Conservation (phyloP, 2,888 invertebrate genomes). For the Macropis europaea region DNA sequence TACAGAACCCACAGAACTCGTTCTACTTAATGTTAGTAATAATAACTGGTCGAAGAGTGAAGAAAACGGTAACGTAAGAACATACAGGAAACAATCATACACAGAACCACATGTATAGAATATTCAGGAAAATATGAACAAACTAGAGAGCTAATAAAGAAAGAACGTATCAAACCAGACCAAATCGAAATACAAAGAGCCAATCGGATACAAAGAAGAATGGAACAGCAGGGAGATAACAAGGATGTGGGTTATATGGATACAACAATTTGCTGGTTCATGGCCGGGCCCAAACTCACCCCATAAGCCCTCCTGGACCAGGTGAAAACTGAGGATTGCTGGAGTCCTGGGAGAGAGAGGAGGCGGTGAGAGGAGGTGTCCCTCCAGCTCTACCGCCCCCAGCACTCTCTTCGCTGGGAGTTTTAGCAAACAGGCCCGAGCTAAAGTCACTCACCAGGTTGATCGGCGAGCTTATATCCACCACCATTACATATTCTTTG, state of each 20-base stretch:
- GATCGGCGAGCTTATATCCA: slow-evolving; percentile 89
- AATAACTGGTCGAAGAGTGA: background rate
- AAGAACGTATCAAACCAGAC: slow-evolving; percentile 7
- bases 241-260: slow-evolving; percentile 48
- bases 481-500: slow-evolving; percentile 74
- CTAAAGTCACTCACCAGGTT: slow-evolving; percentile 97
- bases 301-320: slow-evolving; percentile 75
- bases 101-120: background rate
- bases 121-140: background rate
- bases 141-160: slow-evolving; percentile 24
- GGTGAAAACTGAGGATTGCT: slow-evolving; percentile 78
- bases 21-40: background rate
- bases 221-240: slow-evolving; percentile 19
- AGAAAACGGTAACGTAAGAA: background rate
- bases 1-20: slow-evolving; percentile 15
- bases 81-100: background rate
- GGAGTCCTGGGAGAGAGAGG: slow-evolving; percentile 79
- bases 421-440: slow-evolving; percentile 96
- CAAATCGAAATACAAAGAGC: slow-evolving; percentile 6
- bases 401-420: slow-evolving; percentile 93
- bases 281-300: slow-evolving; percentile 77
- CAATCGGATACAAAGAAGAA: background rate
- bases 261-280: slow-evolving; percentile 57
- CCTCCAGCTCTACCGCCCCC: slow-evolving; percentile 82
- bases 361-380: slow-evolving; percentile 85